These are phyloP conservation scores for Ichneumoninae sp. DNA, from an alignment of 2,888 invertebrate species.

Conservation along the genomic window DNA sequence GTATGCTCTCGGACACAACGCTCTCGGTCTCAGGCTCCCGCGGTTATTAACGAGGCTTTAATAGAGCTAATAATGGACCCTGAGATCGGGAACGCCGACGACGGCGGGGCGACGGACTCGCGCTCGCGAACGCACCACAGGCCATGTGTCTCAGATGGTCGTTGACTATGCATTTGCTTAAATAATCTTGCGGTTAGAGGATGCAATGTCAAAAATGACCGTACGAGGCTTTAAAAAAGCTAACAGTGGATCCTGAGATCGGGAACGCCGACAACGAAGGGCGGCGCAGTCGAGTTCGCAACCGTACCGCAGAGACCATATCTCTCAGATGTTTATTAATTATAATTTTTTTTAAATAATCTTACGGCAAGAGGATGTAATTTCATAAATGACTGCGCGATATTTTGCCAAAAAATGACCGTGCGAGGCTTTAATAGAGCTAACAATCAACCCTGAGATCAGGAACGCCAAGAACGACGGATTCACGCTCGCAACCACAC, in stretches of 20 bases:
- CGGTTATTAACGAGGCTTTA: conserved; percentile 63
- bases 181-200: too few species aligned
- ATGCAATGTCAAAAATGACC: too few species aligned
- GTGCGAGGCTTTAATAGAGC: conserved; percentile 55
- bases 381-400: too few species aligned
- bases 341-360: too few species aligned
- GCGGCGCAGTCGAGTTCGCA: conserved; percentile 34
- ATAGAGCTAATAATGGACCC: conserved; percentile 65
- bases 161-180: too few species aligned
- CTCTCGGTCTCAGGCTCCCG: conserved; percentile 48
- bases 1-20: conserved; percentile 41
- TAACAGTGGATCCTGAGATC: conserved; percentile 64
- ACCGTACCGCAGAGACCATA: neutral
- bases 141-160: too few species aligned
- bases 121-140: neutral
- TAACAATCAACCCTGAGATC: conserved; percentile 64
- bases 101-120: conserved; percentile 46
- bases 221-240: conserved; percentile 53
- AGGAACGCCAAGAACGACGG: conserved; percentile 43
- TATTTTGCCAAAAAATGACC: too few species aligned
- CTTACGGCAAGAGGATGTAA: too few species aligned
- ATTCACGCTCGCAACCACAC: conserved; percentile 18
- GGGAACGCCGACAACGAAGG: conserved; percentile 45
- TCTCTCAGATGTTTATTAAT: too few species aligned
- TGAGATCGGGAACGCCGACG: conserved; percentile 56